Evolutionary conservation across 2,888 invertebrate species (phyloP), one percentile per base, ranked within the genome.

Genomic region (Drepanosiphum platanoidis): DNA sequence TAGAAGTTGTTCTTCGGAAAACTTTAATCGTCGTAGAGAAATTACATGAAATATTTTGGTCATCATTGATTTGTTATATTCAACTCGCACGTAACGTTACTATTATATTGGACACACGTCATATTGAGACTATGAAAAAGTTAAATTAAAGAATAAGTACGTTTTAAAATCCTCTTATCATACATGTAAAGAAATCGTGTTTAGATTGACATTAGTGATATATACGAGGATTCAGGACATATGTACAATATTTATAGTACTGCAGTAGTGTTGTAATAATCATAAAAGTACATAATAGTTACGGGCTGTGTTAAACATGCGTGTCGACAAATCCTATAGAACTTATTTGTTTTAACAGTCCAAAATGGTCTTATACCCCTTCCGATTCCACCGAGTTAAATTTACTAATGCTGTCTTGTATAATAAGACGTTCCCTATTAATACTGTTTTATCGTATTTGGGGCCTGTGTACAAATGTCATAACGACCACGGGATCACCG

Each of bases 201-300:
- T 70, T 22, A 34, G 52, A 66, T 83, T 83, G 75, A 75, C 46
- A 66, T n/a, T n/a, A n/a, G n/a, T n/a, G n/a, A n/a, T n/a, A n/a
- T n/a, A n/a, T n/a, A n/a, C n/a, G n/a, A n/a, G n/a, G n/a, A n/a
- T n/a, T n/a, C n/a, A n/a, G n/a, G 52, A 18, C 27, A n/a, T 42
- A 66, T 32, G 39, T 30, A 15, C 42, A n/a, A 58, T 5, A 18
- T 27, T 1, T 61, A 27, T 66, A 32, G n/a, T 32, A 68, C n/a
- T n/a, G 79, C 34, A 22, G 34, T 13, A 42, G 7, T 42, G 70
- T 36, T n/a, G 4, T 80, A 36, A 9, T 79, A 79, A 34, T 52
- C 46, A 11, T 68, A 52, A 52, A 34, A 79, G n/a, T 34, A 46
- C 11, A 80, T 80, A 68, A 52, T 46, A 52, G 52, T 36, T 39